A percentile compares a stretch with the other conserved stretches of the same genome.
These are phyloP conservation scores for Todiramphus chloris DNA, from an alignment of 2,113 vertebrate genomes.

Conservation along the genomic window DNA sequence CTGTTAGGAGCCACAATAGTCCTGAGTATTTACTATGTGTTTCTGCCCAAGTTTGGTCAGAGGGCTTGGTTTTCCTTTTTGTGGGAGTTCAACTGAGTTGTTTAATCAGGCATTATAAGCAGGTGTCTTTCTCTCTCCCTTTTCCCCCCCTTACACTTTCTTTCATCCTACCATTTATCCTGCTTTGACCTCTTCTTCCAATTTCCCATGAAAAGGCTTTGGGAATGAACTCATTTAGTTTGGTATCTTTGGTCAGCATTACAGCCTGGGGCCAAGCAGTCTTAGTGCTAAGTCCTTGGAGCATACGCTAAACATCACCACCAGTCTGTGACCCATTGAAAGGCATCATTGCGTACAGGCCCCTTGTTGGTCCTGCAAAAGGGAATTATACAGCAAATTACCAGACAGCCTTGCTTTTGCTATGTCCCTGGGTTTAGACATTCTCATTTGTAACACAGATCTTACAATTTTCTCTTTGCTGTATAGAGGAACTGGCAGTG, in stretches of 20 bases:
- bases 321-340: constrained; percentile 34
- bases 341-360: not conserved
- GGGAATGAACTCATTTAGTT: not conserved
- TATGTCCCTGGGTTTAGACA: not conserved
- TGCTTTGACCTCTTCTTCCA: not conserved
- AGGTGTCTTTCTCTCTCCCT: not conserved
- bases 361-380: not conserved
- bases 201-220: not conserved
- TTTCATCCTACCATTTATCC: not conserved
- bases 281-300: not conserved
- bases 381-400: not conserved
- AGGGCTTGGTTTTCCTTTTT: not conserved
- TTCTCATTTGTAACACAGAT: not conserved
- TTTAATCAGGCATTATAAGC: not conserved
- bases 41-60: not conserved
- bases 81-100: not conserved
- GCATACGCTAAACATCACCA: not conserved
- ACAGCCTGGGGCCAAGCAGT: not conserved
- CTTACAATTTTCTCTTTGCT: not conserved
- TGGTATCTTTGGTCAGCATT: not conserved
- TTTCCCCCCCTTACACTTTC: not conserved
- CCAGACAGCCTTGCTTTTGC: not conserved
- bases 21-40: not conserved
- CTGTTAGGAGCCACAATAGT: not conserved
- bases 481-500: not conserved